phyloP scores from a whole-genome alignment of 2,797 vertebrate genomes.

The Myiotriccus ornatus region DNA sequence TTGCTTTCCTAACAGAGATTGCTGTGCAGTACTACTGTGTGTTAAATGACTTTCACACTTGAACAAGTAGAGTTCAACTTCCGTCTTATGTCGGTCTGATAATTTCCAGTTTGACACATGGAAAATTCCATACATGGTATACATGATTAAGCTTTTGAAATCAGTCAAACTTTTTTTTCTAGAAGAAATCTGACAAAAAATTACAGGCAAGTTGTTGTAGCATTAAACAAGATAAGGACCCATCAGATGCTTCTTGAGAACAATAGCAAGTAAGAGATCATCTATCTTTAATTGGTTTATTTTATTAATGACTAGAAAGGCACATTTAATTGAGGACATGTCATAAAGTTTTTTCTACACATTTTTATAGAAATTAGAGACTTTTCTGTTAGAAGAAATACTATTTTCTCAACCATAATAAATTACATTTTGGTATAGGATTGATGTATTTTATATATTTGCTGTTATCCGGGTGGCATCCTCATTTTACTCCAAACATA shows the following conservation, averaged over 20 bases:
- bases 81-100: not conserved
- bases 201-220: not conserved
- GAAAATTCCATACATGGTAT: not conserved
- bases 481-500: not conserved
- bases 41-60: not conserved
- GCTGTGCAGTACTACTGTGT: not conserved
- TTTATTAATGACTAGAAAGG: not conserved
- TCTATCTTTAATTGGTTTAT: not conserved
- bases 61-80: not conserved
- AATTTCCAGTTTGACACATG: not conserved
- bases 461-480: not conserved
- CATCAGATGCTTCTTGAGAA: not conserved
- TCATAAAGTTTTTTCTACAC: not conserved
- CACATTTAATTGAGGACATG: not conserved
- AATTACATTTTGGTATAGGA: not conserved
- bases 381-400: not conserved
- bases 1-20: not conserved
- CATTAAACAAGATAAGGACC: not conserved
- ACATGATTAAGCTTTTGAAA: not conserved
- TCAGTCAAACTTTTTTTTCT: not conserved
- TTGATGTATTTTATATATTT: not conserved
- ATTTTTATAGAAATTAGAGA: not conserved
- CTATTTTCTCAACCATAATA: not conserved
- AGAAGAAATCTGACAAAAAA: not conserved
- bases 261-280: rapidly evolving